A percentile compares a stretch with the other conserved stretches of the same genome.
phyloP scores from a whole-genome alignment of 2,888 invertebrate species.

The Tetragonisca angustula region DNA sequence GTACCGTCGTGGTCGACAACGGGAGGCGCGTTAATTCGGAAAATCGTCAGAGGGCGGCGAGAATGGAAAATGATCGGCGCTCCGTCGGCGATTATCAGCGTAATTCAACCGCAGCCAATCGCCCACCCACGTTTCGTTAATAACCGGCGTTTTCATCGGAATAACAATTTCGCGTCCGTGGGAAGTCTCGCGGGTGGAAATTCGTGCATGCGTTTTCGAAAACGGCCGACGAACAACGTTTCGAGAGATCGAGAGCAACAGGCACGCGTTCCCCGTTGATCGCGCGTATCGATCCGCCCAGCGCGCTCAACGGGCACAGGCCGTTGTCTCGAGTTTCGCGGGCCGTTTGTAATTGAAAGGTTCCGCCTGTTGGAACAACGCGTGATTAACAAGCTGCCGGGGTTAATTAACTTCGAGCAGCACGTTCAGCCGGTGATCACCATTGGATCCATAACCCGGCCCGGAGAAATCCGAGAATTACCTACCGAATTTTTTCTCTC shows the following conservation, averaged over 20 bases:
- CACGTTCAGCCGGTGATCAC: constrained; percentile 5
- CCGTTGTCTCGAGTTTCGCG: constrained; percentile 17
- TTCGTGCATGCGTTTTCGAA: background rate
- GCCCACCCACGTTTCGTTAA: constrained; percentile 1
- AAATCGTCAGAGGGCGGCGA: background rate
- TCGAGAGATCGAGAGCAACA: background rate
- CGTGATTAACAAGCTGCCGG: constrained; percentile 7
- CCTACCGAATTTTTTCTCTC: background rate
- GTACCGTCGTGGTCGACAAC: no score
- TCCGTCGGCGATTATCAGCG: background rate
- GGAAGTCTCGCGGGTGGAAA: constrained; percentile 10
- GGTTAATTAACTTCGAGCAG: constrained; percentile 2
- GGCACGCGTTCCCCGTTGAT: background rate
- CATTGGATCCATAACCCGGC: constrained; percentile 12
- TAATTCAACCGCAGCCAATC: constrained; percentile 26
- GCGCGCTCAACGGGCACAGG: no score
- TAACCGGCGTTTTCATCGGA: constrained; percentile 24
- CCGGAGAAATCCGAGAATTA: background rate
- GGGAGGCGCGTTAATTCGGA: no score
- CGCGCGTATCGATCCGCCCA: background rate
- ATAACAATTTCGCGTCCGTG: constrained; percentile 19
- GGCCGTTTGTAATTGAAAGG: constrained; percentile 21
- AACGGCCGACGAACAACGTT: background rate
- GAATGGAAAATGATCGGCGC: constrained; percentile 9
- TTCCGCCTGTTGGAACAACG: background rate